Evolutionary conservation across 2,113 vertebrate genomes (phyloP), one percentile per base, ranked within the genome.

Genomic region (Oreotragus oreotragus): DNA sequence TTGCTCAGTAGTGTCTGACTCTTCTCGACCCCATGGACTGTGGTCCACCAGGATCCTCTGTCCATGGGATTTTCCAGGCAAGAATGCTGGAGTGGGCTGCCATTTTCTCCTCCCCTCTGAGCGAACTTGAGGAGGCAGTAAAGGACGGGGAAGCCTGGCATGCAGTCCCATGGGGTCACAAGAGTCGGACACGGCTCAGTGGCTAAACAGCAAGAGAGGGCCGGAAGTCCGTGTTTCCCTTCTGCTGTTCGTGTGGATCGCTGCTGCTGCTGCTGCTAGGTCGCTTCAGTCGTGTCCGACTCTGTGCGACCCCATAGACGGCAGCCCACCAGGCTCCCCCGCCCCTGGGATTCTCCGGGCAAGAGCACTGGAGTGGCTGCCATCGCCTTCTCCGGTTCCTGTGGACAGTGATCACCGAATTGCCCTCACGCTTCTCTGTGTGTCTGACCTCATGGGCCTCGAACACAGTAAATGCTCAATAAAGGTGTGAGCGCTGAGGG

Each of bases 401-500:
- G 66, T 92, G 58, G 49, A 33, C 89, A 6, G 3, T 5, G 62
- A 17, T 64, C 57, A 27, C 49, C 27, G 27, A 55, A 30, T 8
- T 84, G 60, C 36, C 62, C 45, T 51, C 94, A 1, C 1, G 2
- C 11, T 6, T 17, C 45, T 30, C 27, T 57, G 57, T 85, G n/a
- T 10, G 43, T 53, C 58, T 10, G 33, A 76, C 53, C 58, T 57
- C 64, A 2, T 0, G 1, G 88, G 51, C 27, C 62, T 3, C 53
- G 89, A 87, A 36, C 47, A 1, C 39, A 96, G 87, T 88, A 95
- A 88, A 62, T 70, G 80, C 84, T 95, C 94, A 91, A 36, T 84
- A 66, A 97, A 90, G 47, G 25, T 28, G 21, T 70, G 64, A 28
- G 64, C 19, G 0, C 2, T 12, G 47, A 90, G 66, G 66, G 57